Evolutionary conservation across 2,888 invertebrate genomes (phyloP), one percentile per base, ranked within the genome.

Genomic region (Torymus auratus): DNA sequence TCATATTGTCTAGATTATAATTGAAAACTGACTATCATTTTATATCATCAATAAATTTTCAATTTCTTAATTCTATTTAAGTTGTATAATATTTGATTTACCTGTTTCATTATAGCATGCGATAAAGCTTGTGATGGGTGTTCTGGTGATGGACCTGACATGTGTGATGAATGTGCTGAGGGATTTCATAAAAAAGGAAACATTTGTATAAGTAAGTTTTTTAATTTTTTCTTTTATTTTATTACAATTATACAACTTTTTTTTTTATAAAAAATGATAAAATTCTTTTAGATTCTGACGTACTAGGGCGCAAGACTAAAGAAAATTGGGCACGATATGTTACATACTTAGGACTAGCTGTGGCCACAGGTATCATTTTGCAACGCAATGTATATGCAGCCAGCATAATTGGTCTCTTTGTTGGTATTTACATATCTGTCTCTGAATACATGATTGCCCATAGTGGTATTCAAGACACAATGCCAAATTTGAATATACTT

Each of bases 111-210:
- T 86, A 52, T 82, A 92, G 94, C 93, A 71, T 98, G 98, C 91
- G 97, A 98, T 91, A 94, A 93, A 86, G 94, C 97, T 0, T 98
- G 98, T 88, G 91, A 93, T 67, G 95, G 95, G 0, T 98, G 98
- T 88, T 93, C 94, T 73, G 97, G 97, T 0, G 97, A 97, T 90
- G 98, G 98, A 0, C 96, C 97, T 0, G 97, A 98, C 89, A 96
- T 96, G 94, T 98, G 98, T 91, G 92, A 93, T 52, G 92, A 94
- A 87, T 98, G 98, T 92, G 95, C 95, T 0, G 91, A 93, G 15
- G 96, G 95, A 7, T 97, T 93, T 89, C 92, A 92, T 12, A 92
- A 94, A 83, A 93, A 94, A 83, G 95, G 96, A 80, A 95, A 95
- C 83, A 93, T 96, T 84, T 98, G 98, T 91, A 92, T 95, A 82